These are phyloP conservation scores for Hippopotamus amphibius DNA, from an alignment of 2,113 vertebrate species.

Conservation along the genomic window DNA sequence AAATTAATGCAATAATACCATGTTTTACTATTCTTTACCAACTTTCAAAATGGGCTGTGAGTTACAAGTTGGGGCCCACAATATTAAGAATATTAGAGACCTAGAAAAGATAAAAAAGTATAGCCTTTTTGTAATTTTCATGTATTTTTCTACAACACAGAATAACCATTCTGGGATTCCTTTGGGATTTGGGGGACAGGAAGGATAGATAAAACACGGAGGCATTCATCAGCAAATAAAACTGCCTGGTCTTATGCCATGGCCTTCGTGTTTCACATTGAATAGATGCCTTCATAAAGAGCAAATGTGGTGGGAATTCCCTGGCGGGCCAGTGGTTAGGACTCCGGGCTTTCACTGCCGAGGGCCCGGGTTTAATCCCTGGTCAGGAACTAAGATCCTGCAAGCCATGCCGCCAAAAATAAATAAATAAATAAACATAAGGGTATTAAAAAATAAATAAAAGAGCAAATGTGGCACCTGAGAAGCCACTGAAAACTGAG, in stretches of 20 bases:
- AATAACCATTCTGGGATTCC: background rate
- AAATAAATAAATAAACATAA: background rate
- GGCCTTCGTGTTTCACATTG: background rate
- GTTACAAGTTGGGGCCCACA: background rate
- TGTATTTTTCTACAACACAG: conserved; percentile 6
- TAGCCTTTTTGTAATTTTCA: background rate
- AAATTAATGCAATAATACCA: background rate
- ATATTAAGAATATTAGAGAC: background rate
- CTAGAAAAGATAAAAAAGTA: background rate
- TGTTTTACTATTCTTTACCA: conserved; percentile 39
- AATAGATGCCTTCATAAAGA: conserved; percentile 29
- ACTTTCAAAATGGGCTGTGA: background rate
- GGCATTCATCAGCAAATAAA: background rate
- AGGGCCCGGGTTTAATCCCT: background rate
- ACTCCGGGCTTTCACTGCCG: background rate
- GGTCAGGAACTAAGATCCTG: background rate
- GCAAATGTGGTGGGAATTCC: background rate
- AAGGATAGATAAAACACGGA: background rate
- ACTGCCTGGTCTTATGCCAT: background rate
- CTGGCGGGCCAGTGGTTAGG: background rate
- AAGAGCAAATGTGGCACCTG: conserved; percentile 14
- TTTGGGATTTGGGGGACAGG: background rate
- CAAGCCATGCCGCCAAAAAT: background rate
- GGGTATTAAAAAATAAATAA: background rate
- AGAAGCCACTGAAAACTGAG: conserved; percentile 11